Conservation (phyloP, 1,140 invertebrate species). For the Cecropterus lyciades region DNA sequence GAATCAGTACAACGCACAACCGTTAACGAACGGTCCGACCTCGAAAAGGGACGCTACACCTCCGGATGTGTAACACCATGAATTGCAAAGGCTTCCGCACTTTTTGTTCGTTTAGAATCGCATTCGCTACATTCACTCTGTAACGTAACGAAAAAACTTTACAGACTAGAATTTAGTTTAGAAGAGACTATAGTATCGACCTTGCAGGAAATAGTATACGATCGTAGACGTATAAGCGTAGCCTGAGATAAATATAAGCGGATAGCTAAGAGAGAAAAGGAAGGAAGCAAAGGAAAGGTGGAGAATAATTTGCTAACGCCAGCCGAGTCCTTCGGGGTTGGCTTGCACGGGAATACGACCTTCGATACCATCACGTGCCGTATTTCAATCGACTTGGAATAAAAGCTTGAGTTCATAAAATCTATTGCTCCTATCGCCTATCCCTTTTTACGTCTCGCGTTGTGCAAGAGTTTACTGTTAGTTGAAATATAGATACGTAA, state of each 20-base stretch:
- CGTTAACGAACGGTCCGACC: conserved; percentile 67
- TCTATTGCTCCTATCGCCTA: neutral
- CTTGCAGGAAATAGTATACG: conserved; percentile 30
- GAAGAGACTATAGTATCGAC: neutral
- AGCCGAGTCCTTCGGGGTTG: conserved; percentile 57
- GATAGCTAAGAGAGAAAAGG: conserved; percentile 38
- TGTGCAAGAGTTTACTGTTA: conserved; percentile 4
- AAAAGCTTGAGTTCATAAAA: conserved; percentile 1
- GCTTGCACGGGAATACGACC: conserved; percentile 55
- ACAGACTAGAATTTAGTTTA: no score
- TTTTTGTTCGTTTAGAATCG: conserved; percentile 43
- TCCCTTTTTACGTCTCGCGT: neutral
- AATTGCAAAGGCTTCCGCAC: conserved; percentile 68
- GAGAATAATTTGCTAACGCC: conserved; percentile 53
- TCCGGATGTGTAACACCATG: conserved; percentile 66
- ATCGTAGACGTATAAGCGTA: conserved; percentile 13
- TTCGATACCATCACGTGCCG: conserved; percentile 38
- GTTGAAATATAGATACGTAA: neutral
- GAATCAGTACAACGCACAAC: conserved; percentile 53
- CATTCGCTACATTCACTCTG: conserved; percentile 16
- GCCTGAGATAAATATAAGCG: conserved; percentile 44
- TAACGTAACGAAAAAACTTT: neutral
- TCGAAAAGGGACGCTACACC: conserved; percentile 58
- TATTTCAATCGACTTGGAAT: conserved; percentile 2
- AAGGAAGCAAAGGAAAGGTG: conserved; percentile 38